Conservation (phyloP, 2,888 invertebrate species). For the Neoaliturus tenellus region DNA sequence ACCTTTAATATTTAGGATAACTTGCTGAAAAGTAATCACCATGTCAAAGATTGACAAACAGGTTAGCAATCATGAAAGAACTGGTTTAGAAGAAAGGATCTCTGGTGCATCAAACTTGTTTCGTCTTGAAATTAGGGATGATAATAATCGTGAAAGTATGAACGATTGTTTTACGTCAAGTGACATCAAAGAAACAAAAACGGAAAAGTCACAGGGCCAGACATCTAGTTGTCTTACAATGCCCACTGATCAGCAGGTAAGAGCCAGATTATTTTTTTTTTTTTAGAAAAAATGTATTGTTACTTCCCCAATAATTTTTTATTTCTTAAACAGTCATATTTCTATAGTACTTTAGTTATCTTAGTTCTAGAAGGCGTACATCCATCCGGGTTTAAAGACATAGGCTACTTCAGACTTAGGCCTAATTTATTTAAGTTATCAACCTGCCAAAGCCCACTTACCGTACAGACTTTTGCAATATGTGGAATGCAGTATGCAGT, state of each 20-base stretch:
- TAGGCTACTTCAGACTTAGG: too few species aligned
- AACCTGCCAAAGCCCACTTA: too few species aligned
- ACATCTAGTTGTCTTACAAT: conserved; percentile 12
- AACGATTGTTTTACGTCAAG: background rate
- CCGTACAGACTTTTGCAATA: too few species aligned
- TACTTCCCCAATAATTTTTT: too few species aligned
- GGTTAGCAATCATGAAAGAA: conserved; percentile 16
- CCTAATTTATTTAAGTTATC: too few species aligned
- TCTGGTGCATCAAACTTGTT: conserved; percentile 1
- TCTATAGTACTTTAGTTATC: too few species aligned
- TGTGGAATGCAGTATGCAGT: too few species aligned
- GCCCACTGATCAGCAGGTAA: conserved; percentile 20
- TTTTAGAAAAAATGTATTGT: too few species aligned
- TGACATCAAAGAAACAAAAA: background rate
- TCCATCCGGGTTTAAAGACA: too few species aligned
- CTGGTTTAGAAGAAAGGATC: conserved; percentile 16
- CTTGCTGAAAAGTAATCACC: background rate
- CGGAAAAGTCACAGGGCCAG: conserved; percentile 1
- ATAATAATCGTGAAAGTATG: background rate
- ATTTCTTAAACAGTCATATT: too few species aligned
- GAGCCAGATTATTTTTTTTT: too few species aligned
- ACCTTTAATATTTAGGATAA: background rate
- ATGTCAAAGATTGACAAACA: conserved; percentile 18
- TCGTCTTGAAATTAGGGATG: conserved; percentile 5
- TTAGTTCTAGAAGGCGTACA: too few species aligned